Base-by-base conservation (phyloP, 2,113 vertebrate species). In the Prolemur simus region DNA sequence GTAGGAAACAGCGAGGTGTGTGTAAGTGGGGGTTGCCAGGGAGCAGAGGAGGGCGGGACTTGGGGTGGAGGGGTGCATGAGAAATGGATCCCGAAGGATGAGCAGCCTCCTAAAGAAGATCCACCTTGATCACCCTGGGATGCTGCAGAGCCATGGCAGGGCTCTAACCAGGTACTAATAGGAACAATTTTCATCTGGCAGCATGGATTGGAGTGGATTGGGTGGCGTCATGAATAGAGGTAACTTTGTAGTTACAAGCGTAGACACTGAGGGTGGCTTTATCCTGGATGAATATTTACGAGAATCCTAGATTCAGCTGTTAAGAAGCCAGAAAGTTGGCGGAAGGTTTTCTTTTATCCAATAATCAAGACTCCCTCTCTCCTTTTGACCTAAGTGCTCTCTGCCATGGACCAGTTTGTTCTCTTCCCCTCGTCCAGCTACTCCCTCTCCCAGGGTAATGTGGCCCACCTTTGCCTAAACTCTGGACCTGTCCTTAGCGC, bases 61-160 rank as follows among this genome's bases (percentile, higher is more conserved):
- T 7, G 47, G 34, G 25, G 34, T 3, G 18, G n/a, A 52, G 37
- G 64, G 69, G 42, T 21, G 1, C 17, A 14, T 5, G 7, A 12
- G 60, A 77, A 56, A 27, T 21, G 32, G 23, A 17, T 34, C 68
- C 37, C 37, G 68, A 54, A 37, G 39, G 37, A 8, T 1, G 54
- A 27, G 0, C 20, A 85, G 25, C 37, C 52, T n/a, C 18, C 32
- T 6, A 5, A 49, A 32, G 39, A 45, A 49, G 34, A 42, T 37
- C 29, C 11, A 1, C 2, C 18, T 14, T 23, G n/a, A 14, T 39
- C 25, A 4, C 39, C 66, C 10, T 15, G 2, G 0, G 13, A 25
- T 63, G 5, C 45, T 2, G 37, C n/a, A 42, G 45, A 25, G 9
- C 68, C 49, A 5, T 0, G 18, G 47, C 37, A 27, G 11, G 7